Conservation (phyloP, 1,140 invertebrate species). For the Trichogramma pretiosum region DNA sequence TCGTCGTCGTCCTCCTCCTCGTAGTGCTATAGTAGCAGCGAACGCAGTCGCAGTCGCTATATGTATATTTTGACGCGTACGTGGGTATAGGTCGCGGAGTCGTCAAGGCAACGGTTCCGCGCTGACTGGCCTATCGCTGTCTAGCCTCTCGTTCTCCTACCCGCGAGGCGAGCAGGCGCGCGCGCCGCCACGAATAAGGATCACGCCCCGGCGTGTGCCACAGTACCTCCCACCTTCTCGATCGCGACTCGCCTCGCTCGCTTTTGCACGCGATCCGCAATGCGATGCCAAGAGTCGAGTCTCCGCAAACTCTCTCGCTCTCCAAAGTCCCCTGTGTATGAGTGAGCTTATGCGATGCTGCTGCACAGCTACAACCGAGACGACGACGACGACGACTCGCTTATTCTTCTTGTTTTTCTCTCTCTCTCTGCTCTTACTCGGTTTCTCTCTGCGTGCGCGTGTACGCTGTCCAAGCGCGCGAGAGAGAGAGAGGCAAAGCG, state of each 20-base stretch:
- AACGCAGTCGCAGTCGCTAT: too few relatives aligned
- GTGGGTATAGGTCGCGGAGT: too few relatives aligned
- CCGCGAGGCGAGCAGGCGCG: constrained; percentile 26
- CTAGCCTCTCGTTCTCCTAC: constrained; percentile 16
- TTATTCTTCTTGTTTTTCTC: constrained; percentile 5
- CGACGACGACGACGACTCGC: too few relatives aligned
- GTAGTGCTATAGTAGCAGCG: too few relatives aligned
- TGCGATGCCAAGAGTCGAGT: background rate
- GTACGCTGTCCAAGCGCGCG: constrained; percentile 9
- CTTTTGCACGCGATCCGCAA: constrained; percentile 7
- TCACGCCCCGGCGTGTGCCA: constrained; percentile 18
- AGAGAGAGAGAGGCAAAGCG: too few relatives aligned
- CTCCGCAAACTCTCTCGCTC: too few relatives aligned
- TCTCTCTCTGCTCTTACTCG: constrained; percentile 11
- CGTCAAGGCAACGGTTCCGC: constrained; percentile 45
- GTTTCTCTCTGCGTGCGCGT: background rate
- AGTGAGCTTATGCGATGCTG: too few relatives aligned
- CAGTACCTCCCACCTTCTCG: constrained; percentile 20
- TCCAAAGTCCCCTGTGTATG: too few relatives aligned
- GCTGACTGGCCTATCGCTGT: constrained; percentile 36
- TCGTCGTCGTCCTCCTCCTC: background rate
- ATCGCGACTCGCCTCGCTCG: constrained; percentile 11
- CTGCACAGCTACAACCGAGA: too few relatives aligned
- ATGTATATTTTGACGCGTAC: too few relatives aligned
- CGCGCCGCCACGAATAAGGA: constrained; percentile 36